These are phyloP conservation scores for Meles meles DNA, from an alignment of 2,113 vertebrate species.

Conservation along the genomic window DNA sequence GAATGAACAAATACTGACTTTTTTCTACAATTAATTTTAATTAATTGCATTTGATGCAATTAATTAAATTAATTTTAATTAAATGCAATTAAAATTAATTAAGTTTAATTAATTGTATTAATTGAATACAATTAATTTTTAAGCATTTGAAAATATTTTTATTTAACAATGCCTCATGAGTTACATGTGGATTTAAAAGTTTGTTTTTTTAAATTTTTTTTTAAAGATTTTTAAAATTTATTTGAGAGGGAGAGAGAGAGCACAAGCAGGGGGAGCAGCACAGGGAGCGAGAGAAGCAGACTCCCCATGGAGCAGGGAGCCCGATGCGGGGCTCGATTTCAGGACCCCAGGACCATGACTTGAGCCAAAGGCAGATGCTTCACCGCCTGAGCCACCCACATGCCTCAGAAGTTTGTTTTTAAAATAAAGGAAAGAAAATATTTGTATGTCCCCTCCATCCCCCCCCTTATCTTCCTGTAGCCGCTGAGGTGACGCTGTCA, in stretches of 20 bases:
- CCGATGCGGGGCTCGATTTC: rapidly evolving
- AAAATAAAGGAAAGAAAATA: not conserved
- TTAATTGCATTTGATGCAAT: too few relatives aligned
- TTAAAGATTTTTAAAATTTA: not conserved
- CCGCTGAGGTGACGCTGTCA: not conserved
- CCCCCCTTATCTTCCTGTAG: too few relatives aligned
- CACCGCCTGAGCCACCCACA: not conserved
- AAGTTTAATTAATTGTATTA: too few relatives aligned
- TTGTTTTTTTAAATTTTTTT: not conserved
- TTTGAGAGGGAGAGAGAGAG: not conserved
- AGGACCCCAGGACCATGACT: not conserved
- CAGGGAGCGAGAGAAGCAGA: not conserved
- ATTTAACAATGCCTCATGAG: not conserved
- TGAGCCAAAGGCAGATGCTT: not conserved
- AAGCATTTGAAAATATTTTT: not conserved
- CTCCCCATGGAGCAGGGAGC: not conserved
- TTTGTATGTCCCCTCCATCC: not conserved
- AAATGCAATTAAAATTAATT: too few relatives aligned
- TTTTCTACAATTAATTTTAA: not conserved
- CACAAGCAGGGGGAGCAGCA: not conserved
- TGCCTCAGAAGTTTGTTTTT: not conserved
- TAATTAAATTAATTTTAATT: too few relatives aligned
- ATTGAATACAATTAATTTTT: too few relatives aligned
- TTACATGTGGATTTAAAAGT: not conserved
- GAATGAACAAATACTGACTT: not conserved